Conservation (phyloP, 2,797 vertebrate species). For the Ibycter americanus region DNA sequence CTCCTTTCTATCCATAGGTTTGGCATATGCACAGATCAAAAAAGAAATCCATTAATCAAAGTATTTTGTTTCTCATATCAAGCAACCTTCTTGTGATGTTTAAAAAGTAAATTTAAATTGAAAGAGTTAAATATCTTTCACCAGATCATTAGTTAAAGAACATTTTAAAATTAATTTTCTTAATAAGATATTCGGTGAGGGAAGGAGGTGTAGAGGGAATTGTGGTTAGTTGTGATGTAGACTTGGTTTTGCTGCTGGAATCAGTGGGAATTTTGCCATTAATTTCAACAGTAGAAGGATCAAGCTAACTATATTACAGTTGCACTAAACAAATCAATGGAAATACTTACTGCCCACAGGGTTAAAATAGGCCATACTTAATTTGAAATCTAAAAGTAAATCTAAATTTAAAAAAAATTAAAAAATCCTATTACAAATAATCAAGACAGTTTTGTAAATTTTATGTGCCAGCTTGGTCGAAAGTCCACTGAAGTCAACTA, state of each 20-base stretch:
- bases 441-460: neutral
- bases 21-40: neutral
- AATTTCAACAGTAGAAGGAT: neutral
- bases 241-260: neutral
- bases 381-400: neutral
- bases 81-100: neutral
- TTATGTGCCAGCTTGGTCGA: neutral
- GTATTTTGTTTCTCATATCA: neutral
- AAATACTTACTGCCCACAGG: neutral
- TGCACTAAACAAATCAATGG: neutral
- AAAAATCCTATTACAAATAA: neutral
- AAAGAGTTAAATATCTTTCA: neutral
- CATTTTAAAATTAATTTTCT: neutral
- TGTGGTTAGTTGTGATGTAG: neutral
- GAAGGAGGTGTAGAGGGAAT: neutral
- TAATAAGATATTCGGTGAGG: neutral
- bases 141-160: neutral
- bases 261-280: neutral
- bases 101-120: neutral
- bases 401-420: neutral
- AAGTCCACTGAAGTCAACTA: neutral
- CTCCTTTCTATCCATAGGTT: neutral
- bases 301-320: neutral
- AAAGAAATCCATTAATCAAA: neutral
- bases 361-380: neutral